A percentile compares a stretch with the other conserved stretches of the same genome.
These are phyloP conservation scores for Nixonia krombeini DNA, from an alignment of 1,140 invertebrate genomes.

Conservation along the genomic window DNA sequence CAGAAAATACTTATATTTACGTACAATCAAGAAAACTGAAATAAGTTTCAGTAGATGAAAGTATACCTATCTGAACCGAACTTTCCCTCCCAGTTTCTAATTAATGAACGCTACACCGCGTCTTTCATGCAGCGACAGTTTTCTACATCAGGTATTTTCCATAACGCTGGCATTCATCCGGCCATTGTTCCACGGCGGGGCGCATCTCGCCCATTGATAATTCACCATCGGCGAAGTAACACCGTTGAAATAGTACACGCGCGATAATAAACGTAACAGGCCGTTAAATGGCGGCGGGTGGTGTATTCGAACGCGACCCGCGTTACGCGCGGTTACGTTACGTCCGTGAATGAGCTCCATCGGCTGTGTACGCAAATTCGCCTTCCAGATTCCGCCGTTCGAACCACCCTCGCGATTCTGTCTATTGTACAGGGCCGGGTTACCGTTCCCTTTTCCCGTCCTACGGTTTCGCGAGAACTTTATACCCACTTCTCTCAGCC, in stretches of 20 bases:
- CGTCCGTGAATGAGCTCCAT: background rate
- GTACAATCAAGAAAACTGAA: no score
- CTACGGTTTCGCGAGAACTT: slow-evolving; percentile 10
- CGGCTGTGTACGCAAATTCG: background rate
- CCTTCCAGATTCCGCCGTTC: background rate
- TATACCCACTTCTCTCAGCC: slow-evolving; percentile 3
- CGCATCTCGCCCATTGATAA: slow-evolving; percentile 14
- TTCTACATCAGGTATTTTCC: no score
- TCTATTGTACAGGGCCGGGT: slow-evolving; percentile 10
- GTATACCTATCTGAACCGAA: no score
- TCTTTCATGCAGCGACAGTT: no score
- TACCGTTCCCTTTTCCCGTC: slow-evolving; percentile 13
- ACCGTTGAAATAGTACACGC: slow-evolving; percentile 10
- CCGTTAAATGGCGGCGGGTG: slow-evolving; percentile 14
- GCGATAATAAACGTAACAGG: slow-evolving; percentile 27
- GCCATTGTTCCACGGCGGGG: slow-evolving; percentile 1
- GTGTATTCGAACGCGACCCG: slow-evolving; percentile 4
- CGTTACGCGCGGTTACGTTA: background rate
- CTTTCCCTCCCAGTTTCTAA: no score
- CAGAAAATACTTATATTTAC: no score
- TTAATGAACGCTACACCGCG: no score
- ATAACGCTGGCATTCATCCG: slow-evolving; percentile 2
- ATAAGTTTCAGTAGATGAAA: no score
- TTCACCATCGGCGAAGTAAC: slow-evolving; percentile 6
- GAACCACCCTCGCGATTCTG: slow-evolving; percentile 2